These are phyloP conservation scores for Prietella phreatophila DNA, from an alignment of 2,113 vertebrate species.

Conservation along the genomic window DNA sequence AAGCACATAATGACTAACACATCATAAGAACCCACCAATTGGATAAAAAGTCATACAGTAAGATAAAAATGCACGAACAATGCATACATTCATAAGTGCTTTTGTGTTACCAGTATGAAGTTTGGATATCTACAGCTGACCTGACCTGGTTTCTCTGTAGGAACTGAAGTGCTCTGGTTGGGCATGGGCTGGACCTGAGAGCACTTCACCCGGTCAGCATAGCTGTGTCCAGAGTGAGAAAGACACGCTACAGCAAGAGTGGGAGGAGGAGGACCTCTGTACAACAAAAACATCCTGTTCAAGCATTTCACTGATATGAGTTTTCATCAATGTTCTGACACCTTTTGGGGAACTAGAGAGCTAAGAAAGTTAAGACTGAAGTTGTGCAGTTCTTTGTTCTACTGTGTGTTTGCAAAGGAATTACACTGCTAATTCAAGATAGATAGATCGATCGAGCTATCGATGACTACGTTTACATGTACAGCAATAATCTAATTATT, in stretches of 20 bases:
- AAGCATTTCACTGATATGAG: not conserved
- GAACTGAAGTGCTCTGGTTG: conserved; percentile 53
- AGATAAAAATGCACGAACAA: not conserved
- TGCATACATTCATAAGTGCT: too few species aligned
- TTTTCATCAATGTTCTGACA: not conserved
- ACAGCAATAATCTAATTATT: too few species aligned
- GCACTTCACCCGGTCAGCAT: conserved; percentile 94
- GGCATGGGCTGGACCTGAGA: conserved; percentile 73
- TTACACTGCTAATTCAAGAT: too few species aligned
- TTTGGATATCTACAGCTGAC: conserved; percentile 53
- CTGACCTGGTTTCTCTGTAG: conserved; percentile 74
- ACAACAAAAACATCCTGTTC: conserved; percentile 27
- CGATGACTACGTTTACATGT: too few species aligned
- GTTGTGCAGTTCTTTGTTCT: not conserved
- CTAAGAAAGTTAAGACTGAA: not conserved
- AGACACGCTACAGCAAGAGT: conserved; percentile 78
- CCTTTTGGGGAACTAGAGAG: not conserved
- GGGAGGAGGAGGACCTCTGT: conserved; percentile 80
- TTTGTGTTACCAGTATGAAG: not conserved
- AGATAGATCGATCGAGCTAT: too few species aligned
- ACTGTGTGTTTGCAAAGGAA: not conserved
- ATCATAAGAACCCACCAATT: not conserved
- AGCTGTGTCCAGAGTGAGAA: conserved; percentile 86
- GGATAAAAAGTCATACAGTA: not conserved
- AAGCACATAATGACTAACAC: not conserved